Base-by-base conservation (phyloP, 2,888 invertebrate species). In the Eristalinus aeneus region DNA sequence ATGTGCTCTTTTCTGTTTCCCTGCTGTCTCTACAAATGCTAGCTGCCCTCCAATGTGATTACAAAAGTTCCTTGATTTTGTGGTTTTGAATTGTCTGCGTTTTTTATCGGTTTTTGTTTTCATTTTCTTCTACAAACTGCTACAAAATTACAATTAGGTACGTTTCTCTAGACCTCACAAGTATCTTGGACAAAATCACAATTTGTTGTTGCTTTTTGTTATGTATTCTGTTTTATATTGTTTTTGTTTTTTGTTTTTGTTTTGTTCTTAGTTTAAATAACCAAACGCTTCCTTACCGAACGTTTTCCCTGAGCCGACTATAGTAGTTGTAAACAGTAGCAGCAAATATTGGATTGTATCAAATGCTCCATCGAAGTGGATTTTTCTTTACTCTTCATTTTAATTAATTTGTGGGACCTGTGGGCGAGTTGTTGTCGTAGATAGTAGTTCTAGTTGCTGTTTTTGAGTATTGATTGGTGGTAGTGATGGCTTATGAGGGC, bases 291-390 rank as follows among this genome's bases (percentile, higher is more conserved):
- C 71, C 86, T 86, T 82, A 82, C 82, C 86, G 65, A 82, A 86
- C 86, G 86, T 86, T 86, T 86, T 86, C 86, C 86, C 86, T 86
- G 86, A 86, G 86, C 86, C 86, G 86, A 86, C 86, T 86, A 86
- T 86, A 86, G 81, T 86, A 86, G 85, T 86, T 86, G 76, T 86
- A 82, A 82, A 86, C 82, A 82, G 86, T 86, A 86, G 86, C 86
- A 82, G 82, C 82, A 86, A 86, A 86, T 86, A 77, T 81, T 81
- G 85, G 81, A 85, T 85, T 85, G 85, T 81, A 85, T 85, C 85
- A 85, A 85, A 81, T 85, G 63, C 58, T 80, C 75, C 80, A 84
- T 76, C 73, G 32, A 46, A 53, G 32, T 77, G 72, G 54, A 58
- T 58, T 8, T 23, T 5, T 16, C 12, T 8, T 53, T 53, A n/a